A percentile compares a stretch with the other conserved stretches of the same genome.
phyloP scores from a whole-genome alignment of 1,140 invertebrate genomes.

The Drosophila oshimai region DNA sequence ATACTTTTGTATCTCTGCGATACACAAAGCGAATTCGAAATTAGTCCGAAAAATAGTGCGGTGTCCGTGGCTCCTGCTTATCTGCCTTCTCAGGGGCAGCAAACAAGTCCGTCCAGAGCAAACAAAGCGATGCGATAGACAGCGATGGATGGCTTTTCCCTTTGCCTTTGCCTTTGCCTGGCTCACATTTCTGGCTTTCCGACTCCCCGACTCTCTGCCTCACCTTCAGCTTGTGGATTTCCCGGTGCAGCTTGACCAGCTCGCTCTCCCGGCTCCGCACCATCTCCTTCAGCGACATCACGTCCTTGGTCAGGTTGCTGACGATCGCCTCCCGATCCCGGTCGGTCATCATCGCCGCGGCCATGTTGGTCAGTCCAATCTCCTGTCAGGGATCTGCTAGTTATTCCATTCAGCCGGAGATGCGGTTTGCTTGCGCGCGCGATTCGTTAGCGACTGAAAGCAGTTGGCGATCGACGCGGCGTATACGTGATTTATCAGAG shows the following conservation, averaged over 20 bases:
- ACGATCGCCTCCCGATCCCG: conserved; percentile 45
- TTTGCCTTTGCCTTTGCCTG: not conserved
- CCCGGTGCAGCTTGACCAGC: conserved; percentile 83
- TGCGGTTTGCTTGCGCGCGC: conserved; percentile 43
- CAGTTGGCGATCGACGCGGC: conserved; percentile 51
- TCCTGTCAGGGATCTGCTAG: not conserved
- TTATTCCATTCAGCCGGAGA: conserved; percentile 45
- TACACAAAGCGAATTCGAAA: conserved; percentile 60
- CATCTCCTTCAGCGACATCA: conserved; percentile 53
- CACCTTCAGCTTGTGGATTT: conserved; percentile 86
- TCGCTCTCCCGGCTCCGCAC: conserved; percentile 58
- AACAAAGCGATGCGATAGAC: conserved; percentile 54
- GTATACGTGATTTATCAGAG: conserved; percentile 60
- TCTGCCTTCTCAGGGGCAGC: conserved; percentile 43
- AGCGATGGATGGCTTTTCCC: conserved; percentile 35
- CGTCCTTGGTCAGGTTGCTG: conserved; percentile 39
- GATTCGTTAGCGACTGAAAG: conserved; percentile 52
- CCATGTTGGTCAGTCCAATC: conserved; percentile 25
- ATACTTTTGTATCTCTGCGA: conserved; percentile 47
- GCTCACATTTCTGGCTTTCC: too few relatives aligned
- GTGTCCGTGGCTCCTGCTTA: conserved; percentile 41
- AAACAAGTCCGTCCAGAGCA: conserved; percentile 30
- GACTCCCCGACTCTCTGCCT: not conserved
- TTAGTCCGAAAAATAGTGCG: conserved; percentile 54
- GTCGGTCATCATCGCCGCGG: conserved; percentile 24